These are phyloP conservation scores for Aphis gossypii DNA, from an alignment of 1,140 invertebrate genomes.

Conservation along the genomic window DNA sequence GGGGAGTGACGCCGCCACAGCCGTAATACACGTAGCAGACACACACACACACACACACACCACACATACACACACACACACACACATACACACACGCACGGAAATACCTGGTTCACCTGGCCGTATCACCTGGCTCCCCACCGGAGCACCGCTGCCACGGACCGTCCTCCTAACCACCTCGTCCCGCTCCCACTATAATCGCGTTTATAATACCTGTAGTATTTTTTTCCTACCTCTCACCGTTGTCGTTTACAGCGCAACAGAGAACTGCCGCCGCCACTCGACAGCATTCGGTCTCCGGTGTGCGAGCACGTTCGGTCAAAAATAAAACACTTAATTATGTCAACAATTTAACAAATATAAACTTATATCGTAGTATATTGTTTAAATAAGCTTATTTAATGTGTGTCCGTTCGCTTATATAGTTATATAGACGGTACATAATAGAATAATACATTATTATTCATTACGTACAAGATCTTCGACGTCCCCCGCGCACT, in stretches of 20 bases:
- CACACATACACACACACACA: background rate
- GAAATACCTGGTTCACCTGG: conserved; percentile 58
- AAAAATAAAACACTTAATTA: background rate
- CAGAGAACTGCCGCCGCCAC: conserved; percentile 35
- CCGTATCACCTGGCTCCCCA: conserved; percentile 51
- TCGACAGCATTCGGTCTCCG: conserved; percentile 56
- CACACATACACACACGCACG: background rate
- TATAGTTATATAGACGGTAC: background rate
- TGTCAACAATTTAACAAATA: background rate
- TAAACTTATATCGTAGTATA: background rate
- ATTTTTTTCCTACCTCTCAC: conserved; percentile 8
- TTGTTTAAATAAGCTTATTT: background rate
- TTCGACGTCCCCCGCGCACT: background rate
- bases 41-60: no score
- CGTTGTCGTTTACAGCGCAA: background rate
- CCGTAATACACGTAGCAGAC: conserved; percentile 25
- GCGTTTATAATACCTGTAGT: conserved; percentile 30
- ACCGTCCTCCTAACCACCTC: background rate
- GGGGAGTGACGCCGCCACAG: background rate
- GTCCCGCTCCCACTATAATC: background rate
- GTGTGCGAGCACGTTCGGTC: conserved; percentile 36
- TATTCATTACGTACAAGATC: background rate
- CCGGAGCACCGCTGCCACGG: background rate
- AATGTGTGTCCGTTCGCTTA: background rate
- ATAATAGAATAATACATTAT: background rate